These are phyloP conservation scores for Laticauda colubrina DNA, from an alignment of 2,113 vertebrate species.

Conservation along the genomic window DNA sequence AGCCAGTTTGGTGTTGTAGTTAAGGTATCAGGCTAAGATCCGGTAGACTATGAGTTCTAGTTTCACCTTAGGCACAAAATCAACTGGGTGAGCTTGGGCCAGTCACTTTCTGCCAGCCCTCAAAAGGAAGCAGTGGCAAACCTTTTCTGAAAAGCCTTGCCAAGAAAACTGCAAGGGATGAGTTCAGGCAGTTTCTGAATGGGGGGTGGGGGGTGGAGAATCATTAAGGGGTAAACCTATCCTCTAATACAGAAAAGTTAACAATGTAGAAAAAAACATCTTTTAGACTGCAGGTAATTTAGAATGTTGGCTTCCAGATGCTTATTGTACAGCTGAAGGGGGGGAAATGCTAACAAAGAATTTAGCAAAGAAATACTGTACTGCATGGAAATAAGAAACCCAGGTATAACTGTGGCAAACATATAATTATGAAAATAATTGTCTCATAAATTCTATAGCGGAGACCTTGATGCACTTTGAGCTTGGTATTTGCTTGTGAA, in stretches of 20 bases:
- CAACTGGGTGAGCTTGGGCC: neutral
- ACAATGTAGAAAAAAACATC: neutral
- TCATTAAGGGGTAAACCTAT: neutral
- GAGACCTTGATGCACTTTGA: neutral
- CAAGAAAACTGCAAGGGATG: neutral
- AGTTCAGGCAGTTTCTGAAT: neutral
- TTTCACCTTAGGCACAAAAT: neutral
- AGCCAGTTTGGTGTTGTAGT: neutral
- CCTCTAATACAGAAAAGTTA: neutral
- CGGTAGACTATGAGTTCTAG: neutral
- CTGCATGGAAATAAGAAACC: neutral
- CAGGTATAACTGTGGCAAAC: neutral
- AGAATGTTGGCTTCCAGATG: neutral
- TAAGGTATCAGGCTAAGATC: neutral
- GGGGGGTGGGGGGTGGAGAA: fast-evolving
- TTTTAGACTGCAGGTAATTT: neutral
- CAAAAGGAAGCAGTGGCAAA: neutral
- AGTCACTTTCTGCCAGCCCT: neutral
- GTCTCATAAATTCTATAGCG: neutral
- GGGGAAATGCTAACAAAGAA: neutral
- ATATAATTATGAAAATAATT: neutral
- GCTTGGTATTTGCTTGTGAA: neutral
- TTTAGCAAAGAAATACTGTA: neutral
- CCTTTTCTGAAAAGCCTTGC: neutral
- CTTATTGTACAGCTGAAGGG: neutral